phyloP scores from a whole-genome alignment of 2,113 vertebrate genomes.

The Axis porcinus region DNA sequence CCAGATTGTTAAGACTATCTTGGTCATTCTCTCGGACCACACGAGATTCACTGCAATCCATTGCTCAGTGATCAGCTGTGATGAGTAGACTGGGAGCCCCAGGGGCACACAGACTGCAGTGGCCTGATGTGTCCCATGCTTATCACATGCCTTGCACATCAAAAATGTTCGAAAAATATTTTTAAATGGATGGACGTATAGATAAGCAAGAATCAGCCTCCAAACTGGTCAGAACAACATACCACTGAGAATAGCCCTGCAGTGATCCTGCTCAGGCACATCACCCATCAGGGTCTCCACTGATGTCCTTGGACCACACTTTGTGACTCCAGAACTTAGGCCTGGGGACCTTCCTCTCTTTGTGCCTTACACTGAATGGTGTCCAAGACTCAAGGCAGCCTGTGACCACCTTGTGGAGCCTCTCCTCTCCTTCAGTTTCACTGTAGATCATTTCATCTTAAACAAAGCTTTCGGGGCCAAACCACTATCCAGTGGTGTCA shows the following conservation, averaged over 20 bases:
- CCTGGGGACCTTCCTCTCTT: conserved; percentile 42
- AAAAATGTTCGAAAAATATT: background rate
- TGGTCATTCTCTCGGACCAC: background rate
- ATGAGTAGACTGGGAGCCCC: background rate
- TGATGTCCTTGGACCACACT: rapidly evolving
- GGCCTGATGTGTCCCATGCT: background rate
- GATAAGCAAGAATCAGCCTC: background rate
- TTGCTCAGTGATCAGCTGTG: background rate
- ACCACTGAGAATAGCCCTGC: conserved; percentile 22
- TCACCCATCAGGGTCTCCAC: rapidly evolving
- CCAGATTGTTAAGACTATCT: background rate
- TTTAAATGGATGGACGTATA: background rate
- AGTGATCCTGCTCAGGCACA: background rate
- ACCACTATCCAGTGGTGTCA: conserved; percentile 66
- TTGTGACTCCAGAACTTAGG: conserved; percentile 52
- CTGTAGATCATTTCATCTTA: conserved; percentile 64
- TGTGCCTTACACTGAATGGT: conserved; percentile 58
- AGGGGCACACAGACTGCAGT: background rate
- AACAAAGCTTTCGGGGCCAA: conserved; percentile 75
- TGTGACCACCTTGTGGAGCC: conserved; percentile 54
- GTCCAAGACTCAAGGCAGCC: conserved; percentile 66
- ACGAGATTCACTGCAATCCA: background rate
- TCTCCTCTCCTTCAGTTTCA: conserved; percentile 72
- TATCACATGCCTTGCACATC: background rate
- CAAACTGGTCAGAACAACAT: conserved; percentile 22